Conservation (phyloP, 1,140 invertebrate genomes). For the Drosophila quadrilineata region DNA sequence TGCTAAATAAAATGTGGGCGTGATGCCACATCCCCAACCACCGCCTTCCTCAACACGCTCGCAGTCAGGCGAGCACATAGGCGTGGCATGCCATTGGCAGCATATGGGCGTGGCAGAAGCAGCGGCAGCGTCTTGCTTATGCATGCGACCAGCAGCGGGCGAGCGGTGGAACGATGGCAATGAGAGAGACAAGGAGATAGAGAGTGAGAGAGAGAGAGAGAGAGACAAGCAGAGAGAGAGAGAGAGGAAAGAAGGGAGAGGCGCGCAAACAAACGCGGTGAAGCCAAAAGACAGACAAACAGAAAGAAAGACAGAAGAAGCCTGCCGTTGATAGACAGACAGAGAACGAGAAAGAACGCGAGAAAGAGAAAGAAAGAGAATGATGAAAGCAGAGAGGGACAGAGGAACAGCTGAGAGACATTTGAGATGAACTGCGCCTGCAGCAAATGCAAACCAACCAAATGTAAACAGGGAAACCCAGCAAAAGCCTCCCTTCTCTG, state of each 20-base stretch:
- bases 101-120: constrained; percentile 23
- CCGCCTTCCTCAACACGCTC: no score
- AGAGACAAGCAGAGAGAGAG: background rate
- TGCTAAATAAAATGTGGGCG: constrained; percentile 74
- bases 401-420: no score
- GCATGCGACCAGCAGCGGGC: constrained; percentile 20
- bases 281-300: constrained; percentile 20
- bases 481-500: background rate
- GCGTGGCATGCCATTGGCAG: no score
- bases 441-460: constrained; percentile 9
- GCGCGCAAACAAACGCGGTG: constrained; percentile 29
- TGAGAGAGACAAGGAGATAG: background rate
- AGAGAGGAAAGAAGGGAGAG: background rate
- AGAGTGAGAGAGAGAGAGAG: background rate
- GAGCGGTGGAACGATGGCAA: background rate
- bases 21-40: no score
- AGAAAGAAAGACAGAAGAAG: background rate
- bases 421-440: constrained; percentile 24
- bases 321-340: background rate
- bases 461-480: no score
- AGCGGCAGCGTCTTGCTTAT: constrained; percentile 46
- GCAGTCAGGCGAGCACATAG: no score
- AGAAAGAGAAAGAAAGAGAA: background rate
- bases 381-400: background rate
- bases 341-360: background rate